Evolutionary conservation across 2,113 vertebrate genomes (phyloP), one percentile per base, ranked within the genome.

Genomic region (Misgurnus mizolepis): DNA sequence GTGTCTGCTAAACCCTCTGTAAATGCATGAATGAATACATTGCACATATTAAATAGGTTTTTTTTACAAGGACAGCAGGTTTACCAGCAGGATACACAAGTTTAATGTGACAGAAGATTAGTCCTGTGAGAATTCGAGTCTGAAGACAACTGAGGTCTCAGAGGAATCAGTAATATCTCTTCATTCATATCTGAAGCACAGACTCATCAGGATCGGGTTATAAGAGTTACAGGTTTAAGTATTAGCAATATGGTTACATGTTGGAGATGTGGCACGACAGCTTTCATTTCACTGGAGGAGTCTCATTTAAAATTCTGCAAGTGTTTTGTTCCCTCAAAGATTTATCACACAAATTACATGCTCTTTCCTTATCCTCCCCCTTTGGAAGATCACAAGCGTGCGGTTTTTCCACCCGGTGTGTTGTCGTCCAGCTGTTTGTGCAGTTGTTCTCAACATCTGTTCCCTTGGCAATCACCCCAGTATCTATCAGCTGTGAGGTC

Each of bases 361-460:
- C 15, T 1, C n/a, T 15, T 4, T 9, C 8, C 22, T n/a, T 17
- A 55, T 34, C 11, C 68, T 71, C 27, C 68, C 49, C 27, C 67
- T 50, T 27, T 49, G 27, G 4, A 14, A 7, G 0, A 12, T 55
- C 50, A 14, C 50, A 14, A 14, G 27, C 27, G 27, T 34, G 7
- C 7, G 45, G 45, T 14, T 55, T 55, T 55, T 14, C 50, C 22
- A 39, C 4, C 22, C 14, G 14, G 3, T 8, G 27, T 53, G 49
- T 53, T 17, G 5, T 27, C 22, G 22, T 56, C 69, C 69, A 71
- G 69, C 69, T 71, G 69, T 56, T 12, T 71, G 27, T 56, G 50
- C 69, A 40, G 69, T 71, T 56, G 69, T 71, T 71, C 50, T 40
- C 69, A 56, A 41, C 50, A 71, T 71, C 69, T 71, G 69, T 71